Evolutionary conservation across 53 echinoderm and acorn worm genomes (phyloP), one percentile per base, ranked within the genome.

Genomic region (Arbacia lixula): DNA sequence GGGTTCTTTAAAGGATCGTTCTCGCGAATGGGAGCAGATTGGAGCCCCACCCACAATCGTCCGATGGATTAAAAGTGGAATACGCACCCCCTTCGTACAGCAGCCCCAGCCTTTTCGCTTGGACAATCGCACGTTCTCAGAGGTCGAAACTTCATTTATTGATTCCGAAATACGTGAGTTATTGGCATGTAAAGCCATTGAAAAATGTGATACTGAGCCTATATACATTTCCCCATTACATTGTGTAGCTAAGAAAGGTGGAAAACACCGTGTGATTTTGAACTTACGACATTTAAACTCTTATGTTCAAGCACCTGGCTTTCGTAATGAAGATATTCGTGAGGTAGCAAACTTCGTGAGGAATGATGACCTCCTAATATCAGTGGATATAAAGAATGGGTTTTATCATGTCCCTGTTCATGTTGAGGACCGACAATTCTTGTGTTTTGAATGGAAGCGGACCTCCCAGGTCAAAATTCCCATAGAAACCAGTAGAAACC

Each of bases 351-450:
- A 56, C 19, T 46, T 73, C 22, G 50, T 86, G 36, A 58, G 61
- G 30, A 42, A 58, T 0, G 60, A 81, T 29, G 88, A 82, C 38
- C 37, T 30, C 10, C 38, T 87, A 57, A 25, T 68, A 53, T 82
- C 82, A n/a, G 6, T 80, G 36, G 88, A 87, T 57, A 67, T 87
- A 51, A 83, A 82, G 36, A 83, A 81, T 71, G 88, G 88, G 17
- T 87, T 87, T 83, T 68, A 71, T 49, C 88, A 87, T 29, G 56
- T 87, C 21, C 82, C 82, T 36, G 82, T 87, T 21, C 10, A 12
- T 51, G n/a, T 25, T 68, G 39, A 54, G 1, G 27, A 46, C 24
- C 51, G 64, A 19, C 41, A 24, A 25, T 84, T 21, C 32, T n/a
- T 84, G 43, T 64, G 84, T 50, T 84, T 66, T 30, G 32, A 84